These are phyloP conservation scores for Leptogaster cylindrica DNA, from an alignment of 2,888 invertebrate species.

Conservation along the genomic window DNA sequence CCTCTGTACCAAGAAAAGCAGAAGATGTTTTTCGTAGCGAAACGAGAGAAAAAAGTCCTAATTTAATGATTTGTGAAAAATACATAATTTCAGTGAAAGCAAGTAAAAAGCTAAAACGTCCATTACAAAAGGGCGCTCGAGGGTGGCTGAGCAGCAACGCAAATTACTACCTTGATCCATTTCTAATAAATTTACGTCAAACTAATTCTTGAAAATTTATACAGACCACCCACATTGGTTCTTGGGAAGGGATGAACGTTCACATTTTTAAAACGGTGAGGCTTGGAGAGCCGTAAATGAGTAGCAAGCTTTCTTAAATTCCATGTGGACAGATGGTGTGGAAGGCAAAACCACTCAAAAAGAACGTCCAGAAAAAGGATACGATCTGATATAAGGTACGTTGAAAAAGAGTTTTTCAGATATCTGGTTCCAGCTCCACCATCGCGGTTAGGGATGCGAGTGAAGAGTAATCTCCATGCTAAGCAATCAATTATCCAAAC, in stretches of 20 bases:
- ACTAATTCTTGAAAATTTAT: conserved; percentile 38
- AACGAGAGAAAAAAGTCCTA: background rate
- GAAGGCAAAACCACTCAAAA: background rate
- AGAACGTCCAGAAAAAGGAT: background rate
- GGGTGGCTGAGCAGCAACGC: background rate
- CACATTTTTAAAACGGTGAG: background rate
- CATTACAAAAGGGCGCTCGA: background rate
- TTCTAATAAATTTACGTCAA: conserved; percentile 34
- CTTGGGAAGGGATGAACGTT: background rate
- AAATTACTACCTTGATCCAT: conserved; percentile 33
- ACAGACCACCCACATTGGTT: conserved; percentile 13
- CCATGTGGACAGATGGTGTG: conserved; percentile 20
- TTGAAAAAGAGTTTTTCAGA: too few species aligned
- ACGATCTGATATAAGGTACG: conserved; percentile 9
- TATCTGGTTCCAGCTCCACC: too few species aligned
- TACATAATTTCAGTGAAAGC: conserved; percentile 3
- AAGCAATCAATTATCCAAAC: conserved; percentile 46
- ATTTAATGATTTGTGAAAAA: conserved; percentile 38
- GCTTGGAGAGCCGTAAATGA: conserved; percentile 2
- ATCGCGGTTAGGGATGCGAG: too few species aligned
- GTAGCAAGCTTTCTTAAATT: background rate
- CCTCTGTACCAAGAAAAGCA: conserved; percentile 11
- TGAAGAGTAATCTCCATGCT: conserved; percentile 35
- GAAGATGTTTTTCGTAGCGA: background rate
- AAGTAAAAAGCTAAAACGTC: background rate